phyloP scores from a whole-genome alignment of 2,888 invertebrate genomes.

The Cantharis rufa region DNA sequence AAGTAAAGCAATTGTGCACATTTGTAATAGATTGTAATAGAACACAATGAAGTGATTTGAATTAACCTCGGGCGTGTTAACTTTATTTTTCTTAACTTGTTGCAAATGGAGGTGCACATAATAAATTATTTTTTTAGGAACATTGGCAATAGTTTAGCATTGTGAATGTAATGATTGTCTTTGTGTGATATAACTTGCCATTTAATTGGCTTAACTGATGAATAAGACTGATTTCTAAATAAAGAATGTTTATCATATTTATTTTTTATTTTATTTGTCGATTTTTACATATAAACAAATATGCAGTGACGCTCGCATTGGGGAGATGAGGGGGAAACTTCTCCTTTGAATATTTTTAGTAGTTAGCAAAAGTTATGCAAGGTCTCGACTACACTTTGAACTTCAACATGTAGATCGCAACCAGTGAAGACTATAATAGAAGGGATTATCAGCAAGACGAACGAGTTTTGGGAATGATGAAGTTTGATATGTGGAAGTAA shows the following conservation, averaged over 20 bases:
- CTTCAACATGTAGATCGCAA: too few species aligned
- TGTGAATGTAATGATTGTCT: constrained; percentile 52
- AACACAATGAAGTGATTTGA: constrained; percentile 14
- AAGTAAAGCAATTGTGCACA: constrained; percentile 36
- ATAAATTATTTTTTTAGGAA: constrained; percentile 14
- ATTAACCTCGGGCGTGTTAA: constrained; percentile 25
- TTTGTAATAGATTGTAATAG: constrained; percentile 27
- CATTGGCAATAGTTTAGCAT: constrained; percentile 39
- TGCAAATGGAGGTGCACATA: not conserved
- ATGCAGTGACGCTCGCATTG: too few species aligned
- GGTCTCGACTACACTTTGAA: too few species aligned
- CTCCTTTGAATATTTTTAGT: too few species aligned
- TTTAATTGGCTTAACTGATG: constrained; percentile 47
- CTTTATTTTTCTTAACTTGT: constrained; percentile 27
- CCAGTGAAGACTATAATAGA: too few species aligned
- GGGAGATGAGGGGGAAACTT: too few species aligned
- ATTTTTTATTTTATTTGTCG: not conserved
- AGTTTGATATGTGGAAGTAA: too few species aligned
- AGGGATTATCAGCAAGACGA: too few species aligned
- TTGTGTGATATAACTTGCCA: constrained; percentile 52
- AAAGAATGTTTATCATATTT: constrained; percentile 39
- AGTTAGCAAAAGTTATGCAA: too few species aligned
- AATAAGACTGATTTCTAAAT: constrained; percentile 55
- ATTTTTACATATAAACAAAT: not conserved
- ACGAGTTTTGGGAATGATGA: too few species aligned